A percentile compares a stretch with the other conserved stretches of the same genome.
Evolutionary conservation across 2,113 vertebrate genomes (phyloP).

Genomic region (Macquaria australasica): DNA sequence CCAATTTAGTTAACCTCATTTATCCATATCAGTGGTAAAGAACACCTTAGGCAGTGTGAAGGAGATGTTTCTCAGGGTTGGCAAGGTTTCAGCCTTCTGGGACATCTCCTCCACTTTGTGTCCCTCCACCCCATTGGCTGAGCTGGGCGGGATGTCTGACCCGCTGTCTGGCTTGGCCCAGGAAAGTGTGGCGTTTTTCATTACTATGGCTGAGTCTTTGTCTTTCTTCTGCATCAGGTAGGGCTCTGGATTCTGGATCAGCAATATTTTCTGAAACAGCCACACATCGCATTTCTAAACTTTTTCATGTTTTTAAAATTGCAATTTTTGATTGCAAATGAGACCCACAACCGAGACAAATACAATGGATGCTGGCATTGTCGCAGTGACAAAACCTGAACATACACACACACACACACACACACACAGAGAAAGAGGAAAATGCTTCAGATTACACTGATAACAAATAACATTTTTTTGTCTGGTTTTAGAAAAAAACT

Average conservation of each 20-base stretch:
- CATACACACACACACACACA: background rate
- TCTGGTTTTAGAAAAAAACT: no score
- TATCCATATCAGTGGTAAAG: background rate
- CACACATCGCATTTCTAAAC: background rate
- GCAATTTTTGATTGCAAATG: background rate
- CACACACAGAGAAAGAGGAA: background rate
- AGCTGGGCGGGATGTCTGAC: background rate
- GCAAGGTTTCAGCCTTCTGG: background rate
- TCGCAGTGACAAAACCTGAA: background rate
- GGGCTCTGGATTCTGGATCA: constrained; percentile 82
- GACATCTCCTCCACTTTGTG: background rate
- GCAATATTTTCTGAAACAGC: constrained; percentile 85
- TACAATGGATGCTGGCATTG: background rate
- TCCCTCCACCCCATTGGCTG: constrained; percentile 5
- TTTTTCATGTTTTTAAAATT: background rate
- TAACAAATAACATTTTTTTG: no score
- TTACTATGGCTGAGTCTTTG: constrained; percentile 78
- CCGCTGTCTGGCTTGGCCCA: constrained; percentile 72
- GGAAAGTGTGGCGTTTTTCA: constrained; percentile 86
- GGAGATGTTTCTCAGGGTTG: constrained; percentile 81
- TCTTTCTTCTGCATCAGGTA: constrained; percentile 82
- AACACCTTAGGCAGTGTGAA: constrained; percentile 86
- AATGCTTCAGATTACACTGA: background rate
- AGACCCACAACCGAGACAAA: background rate
- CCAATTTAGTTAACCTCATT: accelerated